Evolutionary conservation across 2,888 invertebrate genomes (phyloP).

Genomic region (Heterodera filipjevi): DNA sequence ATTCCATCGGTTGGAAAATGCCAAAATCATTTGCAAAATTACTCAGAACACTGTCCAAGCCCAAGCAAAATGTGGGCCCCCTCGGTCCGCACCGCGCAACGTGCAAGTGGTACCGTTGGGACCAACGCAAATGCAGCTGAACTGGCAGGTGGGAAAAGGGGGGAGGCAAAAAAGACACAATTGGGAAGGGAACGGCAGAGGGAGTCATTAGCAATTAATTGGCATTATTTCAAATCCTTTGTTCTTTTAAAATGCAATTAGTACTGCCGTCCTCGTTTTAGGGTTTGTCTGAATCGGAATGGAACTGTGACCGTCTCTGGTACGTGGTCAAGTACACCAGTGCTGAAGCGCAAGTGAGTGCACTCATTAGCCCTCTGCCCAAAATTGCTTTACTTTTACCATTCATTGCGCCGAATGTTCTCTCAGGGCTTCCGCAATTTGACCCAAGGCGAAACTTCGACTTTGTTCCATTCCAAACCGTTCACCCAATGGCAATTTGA

Average conservation of each 20-base stretch:
- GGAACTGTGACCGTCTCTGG: constrained; percentile 65
- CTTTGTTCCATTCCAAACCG: constrained; percentile 63
- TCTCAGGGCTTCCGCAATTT: constrained; percentile 55
- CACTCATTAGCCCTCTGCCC: background rate
- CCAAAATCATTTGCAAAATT: background rate
- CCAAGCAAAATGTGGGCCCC: constrained; percentile 53
- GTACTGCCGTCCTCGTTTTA: constrained; percentile 25
- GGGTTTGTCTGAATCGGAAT: constrained; percentile 62
- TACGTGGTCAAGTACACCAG: constrained; percentile 64
- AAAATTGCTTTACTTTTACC: too few species aligned
- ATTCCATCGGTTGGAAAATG: background rate
- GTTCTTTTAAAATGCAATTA: background rate
- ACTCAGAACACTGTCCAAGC: constrained; percentile 43
- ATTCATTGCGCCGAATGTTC: too few species aligned
- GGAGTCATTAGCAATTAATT: background rate
- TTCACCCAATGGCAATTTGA: constrained; percentile 64
- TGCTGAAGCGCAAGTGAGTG: constrained; percentile 39
- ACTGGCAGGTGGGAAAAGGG: constrained; percentile 51
- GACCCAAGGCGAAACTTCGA: constrained; percentile 56
- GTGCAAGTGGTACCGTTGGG: constrained; percentile 58
- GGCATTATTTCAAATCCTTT: too few species aligned
- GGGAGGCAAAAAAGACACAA: background rate
- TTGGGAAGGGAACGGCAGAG: background rate
- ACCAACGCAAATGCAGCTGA: constrained; percentile 62
- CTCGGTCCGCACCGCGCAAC: constrained; percentile 55